Evolutionary conservation across 2,888 invertebrate species (phyloP), one percentile per base, ranked within the genome.

Genomic region (Xestia rhomboidea): DNA sequence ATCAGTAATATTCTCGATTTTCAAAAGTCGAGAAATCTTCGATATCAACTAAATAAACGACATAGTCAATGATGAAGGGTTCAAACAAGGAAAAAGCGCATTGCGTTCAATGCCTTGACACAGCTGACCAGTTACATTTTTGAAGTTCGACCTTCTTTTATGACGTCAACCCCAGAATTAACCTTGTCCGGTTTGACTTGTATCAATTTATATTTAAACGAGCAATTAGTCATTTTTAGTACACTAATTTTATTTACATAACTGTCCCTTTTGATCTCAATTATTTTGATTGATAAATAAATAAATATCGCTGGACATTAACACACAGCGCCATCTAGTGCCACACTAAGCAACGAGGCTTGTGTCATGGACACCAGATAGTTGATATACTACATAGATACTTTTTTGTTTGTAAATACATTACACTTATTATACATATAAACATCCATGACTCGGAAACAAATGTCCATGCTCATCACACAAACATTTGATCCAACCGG

Each of bases 251-350:
- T 64, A 60, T 60, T 70, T n/a, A 34, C 34, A 4, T 34, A 0
- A 30, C 30, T 41, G 62, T 41, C 24, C 60, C 62, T 77, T 83
- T 27, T 68, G 34, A 57, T 51, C 78, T 88, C 74, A 89, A 77
- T 89, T 90, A 76, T 70, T 80, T 77, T 67, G 15, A 70, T 70
- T 62, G 44, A 60, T 41, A n/a, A n/a, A n/a, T n/a, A n/a, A n/a
- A n/a, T n/a, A n/a, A n/a, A n/a, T n/a, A n/a, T n/a, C n/a, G n/a
- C n/a, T n/a, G n/a, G n/a, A n/a, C n/a, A n/a, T n/a, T n/a, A n/a
- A n/a, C n/a, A n/a, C n/a, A n/a, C n/a, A n/a, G n/a, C n/a, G n/a
- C n/a, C n/a, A n/a, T n/a, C n/a, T n/a, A n/a, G n/a, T n/a, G n/a
- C n/a, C n/a, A n/a, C n/a, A n/a, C n/a, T n/a, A n/a, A n/a, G n/a